Evolutionary conservation across 1,140 invertebrate genomes (phyloP).

Genomic region (Drosophila ficusphila): DNA sequence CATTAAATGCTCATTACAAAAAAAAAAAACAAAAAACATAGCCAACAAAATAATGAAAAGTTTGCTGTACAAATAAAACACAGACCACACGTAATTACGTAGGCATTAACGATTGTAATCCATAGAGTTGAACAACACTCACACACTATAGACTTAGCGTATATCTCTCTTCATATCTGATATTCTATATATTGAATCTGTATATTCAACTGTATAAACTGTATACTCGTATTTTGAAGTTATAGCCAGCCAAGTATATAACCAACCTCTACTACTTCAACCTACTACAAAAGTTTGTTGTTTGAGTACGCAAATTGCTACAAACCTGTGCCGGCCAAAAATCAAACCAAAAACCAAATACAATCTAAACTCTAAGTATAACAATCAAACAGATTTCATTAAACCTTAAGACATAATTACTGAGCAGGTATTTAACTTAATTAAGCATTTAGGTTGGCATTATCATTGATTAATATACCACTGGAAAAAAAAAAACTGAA

Average conservation of each 20-base stretch:
- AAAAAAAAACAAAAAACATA: conserved; percentile 25
- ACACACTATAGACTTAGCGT: conserved; percentile 31
- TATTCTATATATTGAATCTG: conserved; percentile 47
- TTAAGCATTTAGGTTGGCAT: conserved; percentile 23
- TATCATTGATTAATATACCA: not conserved
- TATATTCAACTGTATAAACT: conserved; percentile 71
- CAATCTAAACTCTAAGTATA: conserved; percentile 77
- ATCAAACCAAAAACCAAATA: conserved; percentile 52
- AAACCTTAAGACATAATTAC: conserved; percentile 60
- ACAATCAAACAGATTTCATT: conserved; percentile 48
- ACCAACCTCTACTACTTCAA: conserved; percentile 52
- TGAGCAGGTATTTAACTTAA: conserved; percentile 72
- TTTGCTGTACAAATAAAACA: conserved; percentile 37
- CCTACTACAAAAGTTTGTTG: conserved; percentile 72
- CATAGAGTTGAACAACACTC: conserved; percentile 28
- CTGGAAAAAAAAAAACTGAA: not conserved
- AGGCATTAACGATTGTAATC: conserved; percentile 50
- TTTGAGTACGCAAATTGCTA: conserved; percentile 81
- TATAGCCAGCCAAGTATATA: conserved; percentile 77
- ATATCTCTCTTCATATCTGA: conserved; percentile 38
- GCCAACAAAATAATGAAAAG: conserved; percentile 9
- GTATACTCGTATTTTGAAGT: conserved; percentile 77
- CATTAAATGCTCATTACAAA: conserved; percentile 59
- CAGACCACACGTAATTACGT: conserved; percentile 31
- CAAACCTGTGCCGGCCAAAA: conserved; percentile 77